Conservation (phyloP, 2,888 invertebrate genomes). For the Cerastoderma edule region DNA sequence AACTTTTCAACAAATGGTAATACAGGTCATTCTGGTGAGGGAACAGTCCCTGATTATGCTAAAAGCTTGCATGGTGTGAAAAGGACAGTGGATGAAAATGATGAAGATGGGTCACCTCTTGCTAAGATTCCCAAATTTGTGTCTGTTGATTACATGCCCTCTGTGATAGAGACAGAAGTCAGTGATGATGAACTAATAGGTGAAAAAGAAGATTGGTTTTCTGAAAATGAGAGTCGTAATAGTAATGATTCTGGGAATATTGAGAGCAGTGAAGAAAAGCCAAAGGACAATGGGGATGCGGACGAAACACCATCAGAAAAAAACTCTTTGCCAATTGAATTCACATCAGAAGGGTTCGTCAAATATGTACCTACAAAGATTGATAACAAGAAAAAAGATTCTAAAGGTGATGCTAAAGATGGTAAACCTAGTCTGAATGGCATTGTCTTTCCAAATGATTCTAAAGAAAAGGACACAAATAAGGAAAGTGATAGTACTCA, state of each 20-base stretch:
- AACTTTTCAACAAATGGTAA: slow-evolving; percentile 49
- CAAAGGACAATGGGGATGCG: neutral
- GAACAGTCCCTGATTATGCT: slow-evolving; percentile 49
- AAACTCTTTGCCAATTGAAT: slow-evolving; percentile 49
- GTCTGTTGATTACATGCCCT: slow-evolving; percentile 54
- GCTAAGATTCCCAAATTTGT: slow-evolving; percentile 59
- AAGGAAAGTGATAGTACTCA: neutral
- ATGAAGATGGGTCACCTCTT: slow-evolving; percentile 40
- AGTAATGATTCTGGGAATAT: slow-evolving; percentile 43
- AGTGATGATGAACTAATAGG: slow-evolving; percentile 63
- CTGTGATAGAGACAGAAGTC: slow-evolving; percentile 50
- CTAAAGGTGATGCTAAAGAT: neutral
- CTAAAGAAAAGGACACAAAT: neutral
- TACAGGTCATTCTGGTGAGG: neutral
- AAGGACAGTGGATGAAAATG: slow-evolving; percentile 43
- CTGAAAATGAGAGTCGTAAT: slow-evolving; percentile 51
- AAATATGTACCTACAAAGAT: slow-evolving; percentile 33
- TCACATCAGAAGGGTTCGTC: slow-evolving; percentile 57
- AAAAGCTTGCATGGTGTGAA: slow-evolving; percentile 46
- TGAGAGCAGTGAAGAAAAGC: neutral
- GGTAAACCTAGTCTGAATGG: neutral
- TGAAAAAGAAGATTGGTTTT: slow-evolving; percentile 44
- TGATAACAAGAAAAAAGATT: slow-evolving; percentile 6
- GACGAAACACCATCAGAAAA: slow-evolving; percentile 9
- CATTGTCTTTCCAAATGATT: neutral